Percentiles rank a stretch among this genome's conserved stretches.
Evolutionary conservation across 2,113 vertebrate species (phyloP).

Genomic region (Bujurquina vittata): DNA sequence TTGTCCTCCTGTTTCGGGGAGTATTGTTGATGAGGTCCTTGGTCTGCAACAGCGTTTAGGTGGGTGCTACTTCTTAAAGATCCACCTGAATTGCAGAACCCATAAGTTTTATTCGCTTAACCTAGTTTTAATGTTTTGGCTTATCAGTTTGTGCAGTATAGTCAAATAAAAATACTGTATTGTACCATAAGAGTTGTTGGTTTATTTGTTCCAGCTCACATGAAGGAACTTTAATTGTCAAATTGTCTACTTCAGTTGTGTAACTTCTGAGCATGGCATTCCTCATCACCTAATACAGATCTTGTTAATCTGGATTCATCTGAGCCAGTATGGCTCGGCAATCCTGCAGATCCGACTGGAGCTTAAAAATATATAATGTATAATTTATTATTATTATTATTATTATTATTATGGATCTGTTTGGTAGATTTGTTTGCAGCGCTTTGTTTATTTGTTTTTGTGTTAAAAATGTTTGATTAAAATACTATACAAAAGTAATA

Average conservation of each 20-base stretch:
- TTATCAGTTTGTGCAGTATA: neutral
- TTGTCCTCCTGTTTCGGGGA: neutral
- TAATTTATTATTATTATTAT: too few relatives aligned
- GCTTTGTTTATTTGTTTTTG: too few relatives aligned
- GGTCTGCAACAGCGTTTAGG: neutral
- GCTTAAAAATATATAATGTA: too few relatives aligned
- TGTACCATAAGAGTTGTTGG: neutral
- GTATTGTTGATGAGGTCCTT: neutral
- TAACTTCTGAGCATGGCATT: too few relatives aligned
- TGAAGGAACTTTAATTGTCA: neutral
- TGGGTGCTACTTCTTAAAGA: neutral
- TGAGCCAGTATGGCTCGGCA: too few relatives aligned
- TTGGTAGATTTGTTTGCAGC: too few relatives aligned
- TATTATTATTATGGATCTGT: too few relatives aligned
- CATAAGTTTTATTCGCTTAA: neutral
- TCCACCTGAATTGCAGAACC: neutral
- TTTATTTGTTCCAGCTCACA: neutral
- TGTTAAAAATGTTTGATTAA: too few relatives aligned
- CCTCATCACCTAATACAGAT: too few relatives aligned
- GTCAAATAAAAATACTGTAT: constrained; percentile 42
- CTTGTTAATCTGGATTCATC: too few relatives aligned
- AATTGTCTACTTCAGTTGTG: neutral
- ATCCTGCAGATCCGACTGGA: too few relatives aligned
- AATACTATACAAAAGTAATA: too few relatives aligned
- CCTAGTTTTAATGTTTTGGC: neutral